Base-by-base conservation (phyloP, 2,888 invertebrate genomes). In the Esperia sulphurella region DNA sequence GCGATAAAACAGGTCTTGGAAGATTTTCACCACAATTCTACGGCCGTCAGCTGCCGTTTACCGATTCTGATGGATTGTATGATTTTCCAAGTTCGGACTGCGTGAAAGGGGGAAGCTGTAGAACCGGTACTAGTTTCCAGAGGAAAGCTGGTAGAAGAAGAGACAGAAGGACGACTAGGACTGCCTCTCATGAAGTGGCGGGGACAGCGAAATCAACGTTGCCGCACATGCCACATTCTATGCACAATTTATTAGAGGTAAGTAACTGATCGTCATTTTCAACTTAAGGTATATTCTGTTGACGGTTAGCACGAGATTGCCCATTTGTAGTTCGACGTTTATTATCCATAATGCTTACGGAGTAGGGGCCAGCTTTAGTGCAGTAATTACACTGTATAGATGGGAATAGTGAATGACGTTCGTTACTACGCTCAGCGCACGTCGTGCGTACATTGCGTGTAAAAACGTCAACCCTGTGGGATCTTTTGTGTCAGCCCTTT, bases 11-110 rank as follows among this genome's bases (percentile, higher is more conserved):
- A 43, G 92, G 93, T 40, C 76, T 93, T 57, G 92, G 92, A 28
- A 83, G 93, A 48, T 94, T 94, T 77, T 93, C 94, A 3, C 93
- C 94, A 0, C 93, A 93, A 65, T 94, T 94, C 76, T 94, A 94
- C 73, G 93, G 94, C 31, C 90, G 92, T 54, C 91, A 93, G 64
- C 74, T 94, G 51, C 94, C 94, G 12, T 93, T 94, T 65, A 95
- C 95, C 10, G 95, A 95, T 77, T 95, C 95, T 0, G 95, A 95
- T 72, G 95, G 95, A 3, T 80, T 95, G 14, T 95, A 95, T 71
- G 95, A 95, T 75, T 95, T 94, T 68, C 94, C 95, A 3, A 95
- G 94, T 72, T 94, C 94, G 6, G 95, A 95, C 71, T 92, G 92
- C 56, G 85, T 91, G 52, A 87, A 82, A 70, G 90, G 87, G 6